Conservation (phyloP, 2,797 vertebrate species). For the Micromesistius poutassou region DNA sequence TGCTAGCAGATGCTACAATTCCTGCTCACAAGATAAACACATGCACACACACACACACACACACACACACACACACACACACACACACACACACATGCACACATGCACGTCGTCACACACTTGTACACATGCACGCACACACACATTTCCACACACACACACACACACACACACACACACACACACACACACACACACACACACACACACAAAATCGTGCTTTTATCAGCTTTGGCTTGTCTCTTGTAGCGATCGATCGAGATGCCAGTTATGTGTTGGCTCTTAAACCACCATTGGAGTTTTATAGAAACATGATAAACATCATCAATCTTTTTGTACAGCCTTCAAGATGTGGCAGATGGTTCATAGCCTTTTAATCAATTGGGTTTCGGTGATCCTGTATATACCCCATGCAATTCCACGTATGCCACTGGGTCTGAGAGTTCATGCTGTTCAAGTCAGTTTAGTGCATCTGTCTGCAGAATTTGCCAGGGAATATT, state of each 20-base stretch:
- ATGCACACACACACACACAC: conserved; percentile 9
- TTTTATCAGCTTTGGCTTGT: conserved; percentile 63
- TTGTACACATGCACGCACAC: no score
- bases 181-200: background rate
- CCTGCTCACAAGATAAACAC: conserved; percentile 27
- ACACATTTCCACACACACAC: no score
- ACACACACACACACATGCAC: background rate
- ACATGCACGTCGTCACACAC: no score
- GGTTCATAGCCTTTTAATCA: conserved; percentile 64
- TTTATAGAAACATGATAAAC: conserved; percentile 69
- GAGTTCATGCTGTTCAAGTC: conserved; percentile 35
- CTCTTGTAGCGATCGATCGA: conserved; percentile 64
- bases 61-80: background rate
- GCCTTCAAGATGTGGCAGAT: conserved; percentile 64
- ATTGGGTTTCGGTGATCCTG: conserved; percentile 48
- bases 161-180: conserved; percentile 2
- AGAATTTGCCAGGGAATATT: conserved; percentile 16
- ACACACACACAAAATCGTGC: conserved; percentile 31
- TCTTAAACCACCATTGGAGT: conserved; percentile 59
- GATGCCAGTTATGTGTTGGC: conserved; percentile 60
- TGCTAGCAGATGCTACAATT: conserved; percentile 66
- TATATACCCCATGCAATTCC: conserved; percentile 41
- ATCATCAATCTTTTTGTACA: conserved; percentile 69
- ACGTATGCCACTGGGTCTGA: conserved; percentile 27
- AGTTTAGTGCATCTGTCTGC: conserved; percentile 31